A percentile compares a stretch with the other conserved stretches of the same genome.
Conservation (phyloP, 2,113 vertebrate genomes). For the Ameiurus melas region DNA sequence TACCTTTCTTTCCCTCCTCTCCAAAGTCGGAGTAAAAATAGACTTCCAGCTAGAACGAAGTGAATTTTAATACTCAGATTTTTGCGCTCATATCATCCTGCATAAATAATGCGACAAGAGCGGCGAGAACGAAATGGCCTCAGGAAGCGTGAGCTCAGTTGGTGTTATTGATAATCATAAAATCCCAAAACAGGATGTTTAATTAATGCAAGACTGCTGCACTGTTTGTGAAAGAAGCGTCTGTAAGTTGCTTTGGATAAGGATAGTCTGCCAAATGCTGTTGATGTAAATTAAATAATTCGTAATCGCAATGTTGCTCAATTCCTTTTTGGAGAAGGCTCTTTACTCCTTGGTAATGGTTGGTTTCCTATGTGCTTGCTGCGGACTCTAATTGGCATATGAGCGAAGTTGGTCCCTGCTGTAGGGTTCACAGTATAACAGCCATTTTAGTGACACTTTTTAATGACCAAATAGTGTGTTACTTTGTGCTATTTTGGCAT, state of each 20-base stretch:
- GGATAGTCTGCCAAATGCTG: background rate
- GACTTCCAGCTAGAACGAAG: constrained; percentile 18
- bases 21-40: constrained; percentile 26
- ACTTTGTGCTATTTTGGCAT: background rate
- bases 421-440: constrained; percentile 8
- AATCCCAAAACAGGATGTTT: constrained; percentile 20
- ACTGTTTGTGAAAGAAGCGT: background rate
- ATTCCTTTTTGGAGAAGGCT: background rate
- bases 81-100: background rate
- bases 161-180: constrained; percentile 28
- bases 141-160: background rate
- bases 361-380: constrained; percentile 1
- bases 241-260: background rate
- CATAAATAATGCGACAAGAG: background rate
- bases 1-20: background rate
- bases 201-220: background rate
- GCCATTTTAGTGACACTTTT: constrained; percentile 13
- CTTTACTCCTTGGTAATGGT: background rate
- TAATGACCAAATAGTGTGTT: constrained; percentile 8
- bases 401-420: background rate
- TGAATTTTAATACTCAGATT: constrained; percentile 20
- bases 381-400: constrained; percentile 29
- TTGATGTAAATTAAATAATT: background rate
- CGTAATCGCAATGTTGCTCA: background rate
- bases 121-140: background rate